Percentiles rank a stretch among this genome's conserved stretches.
Conservation (phyloP, 2,888 invertebrate species). For the Seladonia tumulorum region DNA sequence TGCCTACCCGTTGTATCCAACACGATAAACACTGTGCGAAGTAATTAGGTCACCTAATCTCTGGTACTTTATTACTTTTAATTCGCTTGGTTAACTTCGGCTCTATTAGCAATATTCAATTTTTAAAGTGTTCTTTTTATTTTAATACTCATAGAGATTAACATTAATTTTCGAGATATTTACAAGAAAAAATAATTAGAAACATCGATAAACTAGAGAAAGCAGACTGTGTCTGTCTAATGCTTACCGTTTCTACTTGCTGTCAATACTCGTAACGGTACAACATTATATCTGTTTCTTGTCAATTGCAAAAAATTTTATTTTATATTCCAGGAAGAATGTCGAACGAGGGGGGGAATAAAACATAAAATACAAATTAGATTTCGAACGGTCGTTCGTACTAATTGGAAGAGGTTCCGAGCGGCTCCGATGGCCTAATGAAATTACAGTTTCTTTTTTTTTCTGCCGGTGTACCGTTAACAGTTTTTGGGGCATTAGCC, state of each 20-base stretch:
- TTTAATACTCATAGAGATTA: not conserved
- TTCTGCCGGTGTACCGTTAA: constrained; percentile 34
- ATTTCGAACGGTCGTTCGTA: not conserved
- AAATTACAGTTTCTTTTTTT: not conserved
- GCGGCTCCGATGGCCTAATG: not conserved
- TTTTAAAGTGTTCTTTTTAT: not conserved
- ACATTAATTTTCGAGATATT: not conserved
- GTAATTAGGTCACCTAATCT: constrained; percentile 1
- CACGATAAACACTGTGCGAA: not conserved
- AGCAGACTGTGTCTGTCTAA: not conserved
- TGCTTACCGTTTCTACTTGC: not conserved
- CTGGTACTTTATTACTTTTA: not conserved
- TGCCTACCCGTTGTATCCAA: not conserved
- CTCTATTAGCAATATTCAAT: not conserved
- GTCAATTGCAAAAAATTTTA: not conserved
- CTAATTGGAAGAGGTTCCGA: not conserved
- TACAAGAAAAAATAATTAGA: not conserved
- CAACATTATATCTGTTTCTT: not conserved
- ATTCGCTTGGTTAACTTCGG: not conserved
- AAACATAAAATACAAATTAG: not conserved
- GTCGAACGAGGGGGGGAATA: not conserved
- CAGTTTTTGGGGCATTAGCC: constrained; percentile 43
- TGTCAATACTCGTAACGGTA: not conserved
- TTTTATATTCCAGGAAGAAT: not conserved
- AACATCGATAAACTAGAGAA: not conserved